Base-by-base conservation (phyloP, 2,113 vertebrate species). In the Gymnorhina tibicen region DNA sequence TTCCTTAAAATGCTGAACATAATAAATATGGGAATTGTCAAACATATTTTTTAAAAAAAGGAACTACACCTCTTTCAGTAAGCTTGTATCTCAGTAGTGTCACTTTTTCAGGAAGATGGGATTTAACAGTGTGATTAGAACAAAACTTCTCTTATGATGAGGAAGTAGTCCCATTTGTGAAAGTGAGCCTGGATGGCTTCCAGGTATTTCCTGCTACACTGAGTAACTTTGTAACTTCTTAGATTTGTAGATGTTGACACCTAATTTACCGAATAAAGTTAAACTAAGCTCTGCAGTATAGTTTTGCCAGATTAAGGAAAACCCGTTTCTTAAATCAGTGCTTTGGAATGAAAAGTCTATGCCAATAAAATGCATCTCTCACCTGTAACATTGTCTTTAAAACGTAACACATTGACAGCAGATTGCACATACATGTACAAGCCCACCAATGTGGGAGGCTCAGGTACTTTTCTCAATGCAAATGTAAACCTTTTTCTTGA, bases 381-480 rank as follows among this genome's bases (percentile, higher is more conserved):
- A 1, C 6, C 6, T 66, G 27, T 37, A 64, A 49, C 11, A 24
- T 41, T 6, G 4, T 82, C 26, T 79, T 79, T 70, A 44, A 41
- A 59, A 39, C 0, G 0, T 23, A 15, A 15, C 39, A 12, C 6
- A 5, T 2, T 59, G n/a, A 21, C 59, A 69, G 46, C 59, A 62
- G 41, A n/a, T 66, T 6, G 2, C n/a, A 26, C 15, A 56, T 77
- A 41, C 4, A 11, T 0, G 1, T 39, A 16, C 16, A 70, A 77
- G 17, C 46, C 58, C 30, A 56, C 24, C 60, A 17, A 0, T 32
- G 49, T 19, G 10, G n/a, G 37, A 79, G 19, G 37, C 69, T 83
- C 46, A 49, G 42, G 11, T 67, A 26, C 50, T 89, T 92, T 49
- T n/a, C 35, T 74, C 55, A 41, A 7, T 53, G 42, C 41, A 62